Conservation (phyloP, 2,888 invertebrate genomes). For the Phlogophora meticulosa region DNA sequence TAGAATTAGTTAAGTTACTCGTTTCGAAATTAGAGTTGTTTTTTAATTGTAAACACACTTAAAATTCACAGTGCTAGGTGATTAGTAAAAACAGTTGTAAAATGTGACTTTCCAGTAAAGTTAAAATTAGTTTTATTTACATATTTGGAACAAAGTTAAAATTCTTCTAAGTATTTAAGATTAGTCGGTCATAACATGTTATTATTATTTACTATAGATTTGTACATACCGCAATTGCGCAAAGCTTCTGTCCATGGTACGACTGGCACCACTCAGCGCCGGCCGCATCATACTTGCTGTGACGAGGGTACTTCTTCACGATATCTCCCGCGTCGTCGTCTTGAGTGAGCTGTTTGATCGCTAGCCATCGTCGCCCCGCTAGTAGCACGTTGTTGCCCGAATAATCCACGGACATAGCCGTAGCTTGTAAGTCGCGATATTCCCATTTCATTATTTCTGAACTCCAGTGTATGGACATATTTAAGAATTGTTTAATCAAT, state of each 20-base stretch:
- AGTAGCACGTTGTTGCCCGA: slow-evolving; percentile 96
- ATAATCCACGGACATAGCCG: slow-evolving; percentile 97
- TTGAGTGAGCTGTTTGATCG: slow-evolving; percentile 94
- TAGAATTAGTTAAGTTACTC: too few species aligned
- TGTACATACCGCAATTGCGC: slow-evolving; percentile 95
- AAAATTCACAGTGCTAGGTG: too few species aligned
- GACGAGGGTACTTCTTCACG: slow-evolving; percentile 95
- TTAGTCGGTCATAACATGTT: not conserved
- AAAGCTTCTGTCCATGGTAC: slow-evolving; percentile 94
- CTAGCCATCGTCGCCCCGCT: slow-evolving; percentile 95
- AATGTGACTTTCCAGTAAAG: not conserved
- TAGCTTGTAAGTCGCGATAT: slow-evolving; percentile 97
- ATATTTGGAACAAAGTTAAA: not conserved
- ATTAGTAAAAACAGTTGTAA: too few species aligned
- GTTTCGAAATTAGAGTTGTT: too few species aligned
- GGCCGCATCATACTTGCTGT: slow-evolving; percentile 98
- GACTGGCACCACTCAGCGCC: slow-evolving; percentile 98
- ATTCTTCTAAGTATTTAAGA: not conserved
- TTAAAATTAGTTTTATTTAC: not conserved
- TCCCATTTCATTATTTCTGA: slow-evolving; percentile 92
- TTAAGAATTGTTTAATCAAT: slow-evolving; percentile 10
- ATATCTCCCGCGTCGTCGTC: slow-evolving; percentile 93
- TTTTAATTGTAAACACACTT: too few species aligned
- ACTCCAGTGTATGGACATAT: slow-evolving; percentile 89
- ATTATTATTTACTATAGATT: not conserved